Evolutionary conservation across 2,797 vertebrate genomes (phyloP), one percentile per base, ranked within the genome.

Genomic region (Thripadectes ignobilis): DNA sequence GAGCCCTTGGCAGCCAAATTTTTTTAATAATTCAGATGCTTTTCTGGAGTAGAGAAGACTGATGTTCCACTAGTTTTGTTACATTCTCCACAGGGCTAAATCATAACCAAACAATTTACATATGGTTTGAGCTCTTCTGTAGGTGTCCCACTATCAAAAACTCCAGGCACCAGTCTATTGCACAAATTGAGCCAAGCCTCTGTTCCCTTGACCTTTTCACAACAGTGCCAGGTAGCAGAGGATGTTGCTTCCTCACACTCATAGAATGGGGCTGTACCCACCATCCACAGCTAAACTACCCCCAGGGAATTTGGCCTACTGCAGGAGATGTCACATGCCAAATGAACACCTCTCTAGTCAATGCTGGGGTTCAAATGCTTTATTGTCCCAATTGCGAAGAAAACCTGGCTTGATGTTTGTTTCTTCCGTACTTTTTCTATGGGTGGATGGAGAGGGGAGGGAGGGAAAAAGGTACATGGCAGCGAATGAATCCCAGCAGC

Each of bases 371-470:
- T 93, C 61, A 94, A 96, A 89, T 4, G 15, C 81, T 78, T 75
- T 69, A 38, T 95, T 87, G 92, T 84, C 68, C 57, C 38, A 73
- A 2, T n/a, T 79, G 12, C 79, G 73, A 72, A 81, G 85, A 88
- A 92, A 65, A 15, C 3, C 1, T 95, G 34, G 51, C 58, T 89
- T 97, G 55, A 88, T 63, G 72, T 84, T 43, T 82, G 18, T 52
- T 89, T 80, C 81, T 93, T 68, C 75, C 48, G 75, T 48, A 62
- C 12, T n/a, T 43, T 46, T 41, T 52, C 29, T 83, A 1, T 46
- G 39, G 14, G 22, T 19, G 20, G 46, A 19, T 72, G 54, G 39
- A 81, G 41, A 17, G 43, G 62, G 32, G 16, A 46, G 32, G 43
- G n/a, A 58, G 22, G 19, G 29, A 58, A 73, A 51, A 80, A 83